phyloP scores from a whole-genome alignment of 2,113 vertebrate genomes.

The Morone saxatilis region DNA sequence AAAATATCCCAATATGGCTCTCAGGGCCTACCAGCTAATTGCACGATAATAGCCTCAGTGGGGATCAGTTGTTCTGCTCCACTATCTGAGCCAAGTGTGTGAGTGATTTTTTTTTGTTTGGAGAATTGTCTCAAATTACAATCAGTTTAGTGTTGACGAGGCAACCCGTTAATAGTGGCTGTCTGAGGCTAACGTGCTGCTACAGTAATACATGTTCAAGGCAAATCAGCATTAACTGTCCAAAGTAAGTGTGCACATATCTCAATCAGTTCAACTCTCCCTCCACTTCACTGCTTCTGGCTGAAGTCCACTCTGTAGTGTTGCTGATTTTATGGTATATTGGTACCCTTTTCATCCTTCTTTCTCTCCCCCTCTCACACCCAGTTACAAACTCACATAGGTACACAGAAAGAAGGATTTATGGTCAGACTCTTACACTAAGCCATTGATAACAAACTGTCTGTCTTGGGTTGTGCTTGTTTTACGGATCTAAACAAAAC shows the following conservation, averaged over 20 bases:
- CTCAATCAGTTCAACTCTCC: constrained; percentile 27
- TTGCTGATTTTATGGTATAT: constrained; percentile 26
- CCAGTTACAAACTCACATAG: constrained; percentile 5
- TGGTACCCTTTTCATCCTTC: constrained; percentile 6
- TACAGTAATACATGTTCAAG: no score
- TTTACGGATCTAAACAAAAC: constrained; percentile 22
- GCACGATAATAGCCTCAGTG: not conserved
- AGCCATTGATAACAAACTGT: constrained; percentile 32
- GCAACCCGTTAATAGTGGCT: no score
- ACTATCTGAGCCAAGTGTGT: not conserved
- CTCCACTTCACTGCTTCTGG: constrained; percentile 23
- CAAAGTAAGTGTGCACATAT: constrained; percentile 19
- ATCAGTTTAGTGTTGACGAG: no score
- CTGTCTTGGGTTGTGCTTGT: constrained; percentile 28
- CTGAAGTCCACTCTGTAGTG: constrained; percentile 22
- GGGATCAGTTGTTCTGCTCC: not conserved
- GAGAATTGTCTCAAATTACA: no score
- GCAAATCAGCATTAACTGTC: not conserved
- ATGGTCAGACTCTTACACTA: constrained; percentile 23
- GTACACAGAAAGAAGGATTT: constrained; percentile 40
- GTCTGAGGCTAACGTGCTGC: no score
- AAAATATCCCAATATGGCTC: not conserved
- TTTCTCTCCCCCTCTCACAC: not conserved
- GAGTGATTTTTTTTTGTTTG: no score
- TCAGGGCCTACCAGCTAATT: not conserved